Conservation (phyloP, 1,140 invertebrate species). For the Colletes latitarsis region DNA sequence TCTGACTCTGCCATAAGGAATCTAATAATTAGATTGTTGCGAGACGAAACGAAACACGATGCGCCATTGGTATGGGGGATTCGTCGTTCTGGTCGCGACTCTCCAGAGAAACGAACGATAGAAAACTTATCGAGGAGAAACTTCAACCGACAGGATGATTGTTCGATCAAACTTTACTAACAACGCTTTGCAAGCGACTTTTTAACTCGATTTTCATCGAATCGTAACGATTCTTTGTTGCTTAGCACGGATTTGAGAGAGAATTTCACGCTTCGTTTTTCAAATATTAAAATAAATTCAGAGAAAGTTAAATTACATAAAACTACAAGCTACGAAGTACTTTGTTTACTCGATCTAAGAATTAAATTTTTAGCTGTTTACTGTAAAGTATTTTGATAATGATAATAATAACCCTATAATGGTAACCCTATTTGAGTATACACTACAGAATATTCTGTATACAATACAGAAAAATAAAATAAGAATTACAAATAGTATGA, state of each 20-base stretch:
- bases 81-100: not conserved
- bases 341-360: too few relatives aligned
- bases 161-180: not conserved
- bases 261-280: too few relatives aligned
- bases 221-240: not conserved
- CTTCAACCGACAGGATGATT: not conserved
- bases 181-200: not conserved
- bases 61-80: not conserved
- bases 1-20: conserved; percentile 1
- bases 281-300: too few relatives aligned
- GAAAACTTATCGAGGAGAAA: not conserved
- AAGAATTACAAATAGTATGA: too few relatives aligned
- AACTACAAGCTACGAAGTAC: too few relatives aligned
- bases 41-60: conserved; percentile 25
- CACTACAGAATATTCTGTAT: too few relatives aligned
- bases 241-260: not conserved
- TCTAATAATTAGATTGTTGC: conserved; percentile 40
- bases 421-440: too few relatives aligned
- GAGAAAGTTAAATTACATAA: too few relatives aligned
- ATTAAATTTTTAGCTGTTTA: too few relatives aligned
- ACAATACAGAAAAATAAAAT: too few relatives aligned
- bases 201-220: not conserved
- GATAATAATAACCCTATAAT: too few relatives aligned
- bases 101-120: not conserved
- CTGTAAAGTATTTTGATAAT: too few relatives aligned